Base-by-base conservation (phyloP, 2,888 invertebrate species). In the Luperina nickerlii region DNA sequence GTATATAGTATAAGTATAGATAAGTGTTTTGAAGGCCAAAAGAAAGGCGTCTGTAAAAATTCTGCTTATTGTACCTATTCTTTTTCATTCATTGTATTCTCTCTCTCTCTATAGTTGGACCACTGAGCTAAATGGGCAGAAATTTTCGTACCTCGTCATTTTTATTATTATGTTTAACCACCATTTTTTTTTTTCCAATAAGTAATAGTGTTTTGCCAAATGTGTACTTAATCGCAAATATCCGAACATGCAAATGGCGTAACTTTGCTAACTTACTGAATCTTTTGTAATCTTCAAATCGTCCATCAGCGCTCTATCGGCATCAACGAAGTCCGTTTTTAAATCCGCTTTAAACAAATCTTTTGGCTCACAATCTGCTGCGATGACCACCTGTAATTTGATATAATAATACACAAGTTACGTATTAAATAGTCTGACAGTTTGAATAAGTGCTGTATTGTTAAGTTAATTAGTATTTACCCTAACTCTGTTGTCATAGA, bases 401-500 rank as follows among this genome's bases (percentile, higher is more conserved):
- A 84, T 57, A 76, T 27, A 79, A 74, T 54, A 63, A 51, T 57
- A 45, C 51, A 32, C 5, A 48, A 63, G 65, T 66, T 15, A 73
- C 15, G 15, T 67, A 13, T 45, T 48, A 15, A 65, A 48, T 65
- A 13, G 9, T 51, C 20, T 62, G n/a, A 63, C 54, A 62, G 24
- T 65, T 70, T 69, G 38, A 67, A 65, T 74, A 76, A 78, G 9
- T 72, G 62, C 48, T 72, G 54, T 38, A 74, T 81, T 84, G 38
- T 74, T 74, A 71, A 38, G 27, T 79, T 90, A 74, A n/a, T 69
- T 87, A 93, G 60, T 86, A 93, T 96, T 93, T 93, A 97, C 97
- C 93, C 98, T 97, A 82, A 99, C 99, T 97, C 98, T 98, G 92
- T 99, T 98, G 95, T 99, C 99, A 93, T 99, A 99, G 18, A 99